Evolutionary conservation across 2,888 invertebrate genomes (phyloP).

Genomic region (Crocallis elinguaria): DNA sequence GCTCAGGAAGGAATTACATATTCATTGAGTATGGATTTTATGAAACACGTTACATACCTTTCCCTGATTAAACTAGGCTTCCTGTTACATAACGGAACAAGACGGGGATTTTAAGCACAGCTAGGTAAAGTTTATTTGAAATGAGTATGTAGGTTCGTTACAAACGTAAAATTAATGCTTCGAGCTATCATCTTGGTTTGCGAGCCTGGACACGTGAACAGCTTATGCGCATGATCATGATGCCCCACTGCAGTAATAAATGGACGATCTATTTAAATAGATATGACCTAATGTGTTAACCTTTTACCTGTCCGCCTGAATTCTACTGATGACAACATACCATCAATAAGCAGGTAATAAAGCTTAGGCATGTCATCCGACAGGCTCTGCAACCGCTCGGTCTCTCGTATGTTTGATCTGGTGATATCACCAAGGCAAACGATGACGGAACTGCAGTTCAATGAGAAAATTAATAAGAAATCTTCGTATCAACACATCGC

Average conservation of each 20-base stretch:
- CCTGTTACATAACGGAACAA: slow-evolving; percentile 18
- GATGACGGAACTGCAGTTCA: slow-evolving; percentile 58
- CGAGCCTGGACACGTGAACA: no score
- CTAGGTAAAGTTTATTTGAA: background rate
- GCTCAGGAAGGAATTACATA: slow-evolving; percentile 13
- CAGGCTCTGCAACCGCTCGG: slow-evolving; percentile 48
- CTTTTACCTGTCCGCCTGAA: slow-evolving; percentile 15
- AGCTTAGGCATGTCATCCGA: slow-evolving; percentile 39
- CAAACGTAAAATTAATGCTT: background rate
- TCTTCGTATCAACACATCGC: slow-evolving; percentile 29
- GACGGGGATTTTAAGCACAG: background rate
- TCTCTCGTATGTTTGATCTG: slow-evolving; percentile 46
- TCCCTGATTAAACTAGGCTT: slow-evolving; percentile 13
- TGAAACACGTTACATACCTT: slow-evolving; percentile 8
- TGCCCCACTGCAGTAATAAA: no score
- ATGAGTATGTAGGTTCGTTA: no score
- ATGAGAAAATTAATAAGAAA: slow-evolving; percentile 47
- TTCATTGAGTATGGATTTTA: slow-evolving; percentile 20
- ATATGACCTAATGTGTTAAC: slow-evolving; percentile 15
- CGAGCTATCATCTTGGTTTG: no score
- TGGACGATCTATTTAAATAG: no score
- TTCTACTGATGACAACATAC: slow-evolving; percentile 10
- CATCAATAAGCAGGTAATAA: slow-evolving; percentile 26
- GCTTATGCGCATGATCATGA: no score
- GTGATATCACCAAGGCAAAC: slow-evolving; percentile 62